Base-by-base conservation (phyloP, 2,797 vertebrate genomes). In the Peromyscus attwateri region DNA sequence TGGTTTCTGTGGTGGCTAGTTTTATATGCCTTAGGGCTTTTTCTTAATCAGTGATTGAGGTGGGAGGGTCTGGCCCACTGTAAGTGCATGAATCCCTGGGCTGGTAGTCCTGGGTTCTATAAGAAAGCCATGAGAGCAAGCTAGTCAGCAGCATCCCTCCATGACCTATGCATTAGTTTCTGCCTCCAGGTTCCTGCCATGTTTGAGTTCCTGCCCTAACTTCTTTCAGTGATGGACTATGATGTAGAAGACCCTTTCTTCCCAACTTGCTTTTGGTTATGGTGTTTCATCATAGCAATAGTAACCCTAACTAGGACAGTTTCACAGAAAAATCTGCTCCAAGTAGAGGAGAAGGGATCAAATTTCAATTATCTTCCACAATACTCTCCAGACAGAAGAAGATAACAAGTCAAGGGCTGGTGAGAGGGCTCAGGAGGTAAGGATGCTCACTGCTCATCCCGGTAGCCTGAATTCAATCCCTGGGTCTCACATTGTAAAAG, bases 291-390 rank as follows among this genome's bases (percentile, higher is more conserved):
- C 60, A n/a, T 13, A 70, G 43, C 21, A 27, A 16, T 52, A 52
- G 83, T 23, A 70, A n/a, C 19, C 12, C 64, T 68, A 68, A 70
- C 31, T 27, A 70, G 43, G 43, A 25, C 34, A 27, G 46, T 37
- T 70, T 93, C 77, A 70, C 84, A 73, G 81, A 95, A 95, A 94
- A 43, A 75, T 77, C 37, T 82, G 3, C 29, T 76, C 25, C 92
- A 43, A 71, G 34, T 71, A 71, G 62, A 88, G 68, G 60, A 11
- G 40, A 93, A 87, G 25, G 10, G 49, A 75, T 64, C 0, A 31
- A 93, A 92, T 7, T 17, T 31, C 43, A 94, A 84, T 29, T 52
- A 82, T 92, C 49, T 87, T 34, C 46, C 64, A 21, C 71, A 31
- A 90, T 71, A 91, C 19, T 31, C 57, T 95, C 89, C 85, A 52